phyloP scores from a whole-genome alignment of 2,113 vertebrate species.

The Channa maculata region DNA sequence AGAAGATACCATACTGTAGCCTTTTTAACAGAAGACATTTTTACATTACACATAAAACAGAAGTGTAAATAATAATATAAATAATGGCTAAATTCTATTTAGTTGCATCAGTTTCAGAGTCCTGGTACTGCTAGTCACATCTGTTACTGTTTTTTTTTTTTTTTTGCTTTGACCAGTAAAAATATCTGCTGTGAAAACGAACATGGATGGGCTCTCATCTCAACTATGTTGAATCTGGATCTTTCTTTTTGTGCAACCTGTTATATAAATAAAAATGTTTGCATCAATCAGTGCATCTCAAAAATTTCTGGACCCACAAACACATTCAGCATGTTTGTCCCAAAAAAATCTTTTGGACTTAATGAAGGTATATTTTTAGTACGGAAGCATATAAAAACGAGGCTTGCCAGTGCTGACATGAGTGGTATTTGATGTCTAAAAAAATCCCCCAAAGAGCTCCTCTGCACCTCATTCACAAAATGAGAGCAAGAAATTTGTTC shows the following conservation, averaged over 20 bases:
- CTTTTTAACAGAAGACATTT: no score
- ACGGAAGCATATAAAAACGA: background rate
- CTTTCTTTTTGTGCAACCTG: background rate
- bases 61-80: no score
- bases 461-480: background rate
- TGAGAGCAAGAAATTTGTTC: background rate
- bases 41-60: no score
- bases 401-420: background rate
- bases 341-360: background rate
- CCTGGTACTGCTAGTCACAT: no score
- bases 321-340: background rate
- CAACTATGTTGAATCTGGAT: background rate
- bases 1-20: no score
- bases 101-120: no score
- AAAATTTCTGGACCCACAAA: background rate
- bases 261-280: background rate
- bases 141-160: no score
- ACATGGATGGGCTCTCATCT: background rate
- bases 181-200: background rate
- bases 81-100: no score
- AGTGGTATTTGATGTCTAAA: constrained; percentile 3
- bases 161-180: background rate
- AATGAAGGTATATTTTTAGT: constrained; percentile 3
- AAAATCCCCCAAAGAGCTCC: background rate
- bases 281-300: no score